Conservation (phyloP, 2,797 vertebrate genomes). For the Okamejei kenojei region DNA sequence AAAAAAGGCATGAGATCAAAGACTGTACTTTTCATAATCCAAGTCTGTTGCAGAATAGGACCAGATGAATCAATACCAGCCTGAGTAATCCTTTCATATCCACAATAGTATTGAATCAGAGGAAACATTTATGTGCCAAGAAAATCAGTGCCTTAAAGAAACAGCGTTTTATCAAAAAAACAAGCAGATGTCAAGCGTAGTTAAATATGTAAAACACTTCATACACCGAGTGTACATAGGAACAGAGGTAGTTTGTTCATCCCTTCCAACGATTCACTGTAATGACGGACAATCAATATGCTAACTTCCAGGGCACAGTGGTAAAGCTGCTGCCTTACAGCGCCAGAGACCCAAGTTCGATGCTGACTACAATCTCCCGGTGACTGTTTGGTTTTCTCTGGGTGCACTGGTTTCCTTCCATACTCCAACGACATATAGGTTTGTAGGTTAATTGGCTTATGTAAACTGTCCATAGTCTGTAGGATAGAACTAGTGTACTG, state of each 20-base stretch:
- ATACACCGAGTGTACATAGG: neutral
- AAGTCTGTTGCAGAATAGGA: neutral
- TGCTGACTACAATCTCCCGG: no score
- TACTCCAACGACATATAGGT: no score
- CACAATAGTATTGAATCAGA: neutral
- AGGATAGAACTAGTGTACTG: no score
- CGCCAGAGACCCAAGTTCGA: no score
- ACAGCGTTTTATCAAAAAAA: neutral
- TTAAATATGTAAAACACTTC: neutral
- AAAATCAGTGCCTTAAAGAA: neutral
- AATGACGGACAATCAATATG: neutral
- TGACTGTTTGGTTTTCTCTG: no score
- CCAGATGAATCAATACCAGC: neutral
- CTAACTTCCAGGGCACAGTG: no score
- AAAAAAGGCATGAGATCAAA: slow-evolving; percentile 15
- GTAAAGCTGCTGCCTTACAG: no score
- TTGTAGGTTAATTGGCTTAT: no score
- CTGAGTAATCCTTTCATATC: slow-evolving; percentile 15
- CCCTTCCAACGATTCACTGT: neutral
- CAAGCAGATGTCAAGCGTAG: neutral
- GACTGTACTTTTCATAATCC: neutral
- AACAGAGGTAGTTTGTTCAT: neutral
- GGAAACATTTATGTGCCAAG: neutral
- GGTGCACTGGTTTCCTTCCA: no score
- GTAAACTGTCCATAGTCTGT: no score